phyloP scores from a whole-genome alignment of 2,888 invertebrate genomes.

The Urechis unicinctus region DNA sequence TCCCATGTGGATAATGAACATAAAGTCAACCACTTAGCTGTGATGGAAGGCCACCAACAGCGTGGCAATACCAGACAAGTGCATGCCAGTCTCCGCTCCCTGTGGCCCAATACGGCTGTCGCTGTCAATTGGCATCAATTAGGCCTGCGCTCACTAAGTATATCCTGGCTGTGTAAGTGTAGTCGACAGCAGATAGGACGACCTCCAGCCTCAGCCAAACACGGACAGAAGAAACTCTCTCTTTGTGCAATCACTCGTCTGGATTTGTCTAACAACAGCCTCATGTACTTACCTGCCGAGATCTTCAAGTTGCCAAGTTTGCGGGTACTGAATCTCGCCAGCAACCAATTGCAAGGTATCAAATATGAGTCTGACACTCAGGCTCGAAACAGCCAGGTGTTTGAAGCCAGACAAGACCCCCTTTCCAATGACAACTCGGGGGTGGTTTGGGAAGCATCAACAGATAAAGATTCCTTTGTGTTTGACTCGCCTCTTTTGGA shows the following conservation, averaged over 20 bases:
- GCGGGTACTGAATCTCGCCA: slow-evolving; percentile 79
- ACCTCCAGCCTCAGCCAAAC: slow-evolving; percentile 62
- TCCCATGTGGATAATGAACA: slow-evolving; percentile 78
- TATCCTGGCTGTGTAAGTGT: slow-evolving; percentile 78
- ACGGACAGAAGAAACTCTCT: slow-evolving; percentile 62
- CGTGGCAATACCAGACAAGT: background rate
- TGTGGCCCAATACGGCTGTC: slow-evolving; percentile 50
- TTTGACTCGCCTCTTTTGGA: slow-evolving; percentile 60
- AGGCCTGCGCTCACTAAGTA: slow-evolving; percentile 62
- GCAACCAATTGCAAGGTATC: slow-evolving; percentile 62
- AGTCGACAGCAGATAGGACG: slow-evolving; percentile 78
- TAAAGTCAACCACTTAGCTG: slow-evolving; percentile 51
- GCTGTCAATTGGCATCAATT: slow-evolving; percentile 77
- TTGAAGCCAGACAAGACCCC: background rate
- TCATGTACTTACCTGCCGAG: slow-evolving; percentile 71
- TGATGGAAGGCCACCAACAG: background rate
- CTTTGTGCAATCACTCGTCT: slow-evolving; percentile 87
- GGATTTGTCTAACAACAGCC: slow-evolving; percentile 84
- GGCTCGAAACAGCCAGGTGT: background rate
- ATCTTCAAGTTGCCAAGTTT: slow-evolving; percentile 69
- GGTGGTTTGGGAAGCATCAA: background rate
- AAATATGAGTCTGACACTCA: background rate
- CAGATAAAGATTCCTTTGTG: background rate
- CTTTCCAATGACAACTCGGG: background rate
- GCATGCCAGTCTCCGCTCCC: background rate